A percentile compares a stretch with the other conserved stretches of the same genome.
Conservation (phyloP, 2,797 vertebrate genomes). For the Chromis chromis region DNA sequence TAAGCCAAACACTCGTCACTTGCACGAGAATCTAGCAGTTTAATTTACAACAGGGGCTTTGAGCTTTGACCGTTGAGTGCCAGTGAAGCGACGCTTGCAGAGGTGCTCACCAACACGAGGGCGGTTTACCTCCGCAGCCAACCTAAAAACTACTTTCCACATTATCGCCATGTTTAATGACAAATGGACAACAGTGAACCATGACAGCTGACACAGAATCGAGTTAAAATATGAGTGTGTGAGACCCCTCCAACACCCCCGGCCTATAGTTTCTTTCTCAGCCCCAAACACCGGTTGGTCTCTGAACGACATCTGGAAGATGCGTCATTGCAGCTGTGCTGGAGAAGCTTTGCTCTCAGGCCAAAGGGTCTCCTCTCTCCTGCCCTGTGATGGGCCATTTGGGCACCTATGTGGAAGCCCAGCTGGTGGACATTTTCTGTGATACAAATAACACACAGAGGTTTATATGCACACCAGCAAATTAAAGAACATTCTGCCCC, state of each 20-base stretch:
- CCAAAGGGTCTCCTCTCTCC: conserved; percentile 79
- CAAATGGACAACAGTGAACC: conserved; percentile 54
- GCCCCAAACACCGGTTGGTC: conserved; percentile 56
- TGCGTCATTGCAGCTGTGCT: conserved; percentile 84
- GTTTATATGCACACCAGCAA: conserved; percentile 30
- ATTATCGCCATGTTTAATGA: conserved; percentile 72
- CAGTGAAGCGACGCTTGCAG: conserved; percentile 31
- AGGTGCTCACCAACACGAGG: conserved; percentile 15
- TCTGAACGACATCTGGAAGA: conserved; percentile 83
- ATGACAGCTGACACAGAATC: conserved; percentile 64
- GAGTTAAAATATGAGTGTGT: conserved; percentile 69
- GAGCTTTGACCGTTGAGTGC: neutral
- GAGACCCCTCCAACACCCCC: conserved; percentile 54
- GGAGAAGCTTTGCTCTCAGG: conserved; percentile 76
- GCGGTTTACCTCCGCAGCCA: conserved; percentile 37
- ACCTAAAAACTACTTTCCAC: conserved; percentile 57
- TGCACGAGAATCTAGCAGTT: conserved; percentile 47
- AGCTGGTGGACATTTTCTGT: conserved; percentile 75
- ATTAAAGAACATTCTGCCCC: conserved; percentile 23
- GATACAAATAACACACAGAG: conserved; percentile 30
- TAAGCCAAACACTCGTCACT: conserved; percentile 75
- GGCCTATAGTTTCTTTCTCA: conserved; percentile 55
- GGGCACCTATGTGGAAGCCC: conserved; percentile 69
- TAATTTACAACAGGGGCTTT: conserved; percentile 63
- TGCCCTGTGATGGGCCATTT: conserved; percentile 67